These are phyloP conservation scores for Lasaia peninsularis DNA, from an alignment of 1,140 invertebrate genomes.

Conservation along the genomic window DNA sequence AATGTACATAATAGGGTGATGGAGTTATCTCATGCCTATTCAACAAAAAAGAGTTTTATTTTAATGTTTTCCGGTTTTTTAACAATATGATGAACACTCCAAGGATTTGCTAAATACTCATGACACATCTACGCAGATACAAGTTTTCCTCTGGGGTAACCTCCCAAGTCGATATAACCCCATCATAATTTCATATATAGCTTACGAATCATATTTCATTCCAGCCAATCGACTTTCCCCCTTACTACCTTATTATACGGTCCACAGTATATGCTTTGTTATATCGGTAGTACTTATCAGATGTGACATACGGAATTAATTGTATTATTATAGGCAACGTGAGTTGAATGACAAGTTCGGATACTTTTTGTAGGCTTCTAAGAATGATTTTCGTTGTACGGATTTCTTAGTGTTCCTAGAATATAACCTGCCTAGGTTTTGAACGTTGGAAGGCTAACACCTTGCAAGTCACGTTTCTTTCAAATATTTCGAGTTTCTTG, in stretches of 20 bases:
- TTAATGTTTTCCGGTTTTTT: too few species aligned
- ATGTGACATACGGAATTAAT: conserved; percentile 68
- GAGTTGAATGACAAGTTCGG: conserved; percentile 52
- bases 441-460: conserved; percentile 4
- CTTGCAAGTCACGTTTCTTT: background rate
- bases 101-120: too few species aligned
- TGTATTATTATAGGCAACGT: conserved; percentile 66
- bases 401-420: conserved; percentile 43
- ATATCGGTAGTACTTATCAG: conserved; percentile 41
- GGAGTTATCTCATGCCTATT: too few species aligned
- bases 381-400: conserved; percentile 47
- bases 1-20: too few species aligned
- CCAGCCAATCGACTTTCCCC: conserved; percentile 23
- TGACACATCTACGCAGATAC: conserved; percentile 34
- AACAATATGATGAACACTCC: too few species aligned
- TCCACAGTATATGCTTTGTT: conserved; percentile 10
- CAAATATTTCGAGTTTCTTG: background rate
- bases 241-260: conserved; percentile 29
- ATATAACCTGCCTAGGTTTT: conserved; percentile 42
- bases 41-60: too few species aligned
- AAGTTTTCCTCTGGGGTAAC: conserved; percentile 51
- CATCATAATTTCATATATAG: conserved; percentile 53
- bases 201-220: conserved; percentile 28
- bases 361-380: conserved; percentile 53
- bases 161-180: conserved; percentile 56